These are phyloP conservation scores for Saccopteryx leptura DNA, from an alignment of 2,113 vertebrate genomes.

Conservation along the genomic window DNA sequence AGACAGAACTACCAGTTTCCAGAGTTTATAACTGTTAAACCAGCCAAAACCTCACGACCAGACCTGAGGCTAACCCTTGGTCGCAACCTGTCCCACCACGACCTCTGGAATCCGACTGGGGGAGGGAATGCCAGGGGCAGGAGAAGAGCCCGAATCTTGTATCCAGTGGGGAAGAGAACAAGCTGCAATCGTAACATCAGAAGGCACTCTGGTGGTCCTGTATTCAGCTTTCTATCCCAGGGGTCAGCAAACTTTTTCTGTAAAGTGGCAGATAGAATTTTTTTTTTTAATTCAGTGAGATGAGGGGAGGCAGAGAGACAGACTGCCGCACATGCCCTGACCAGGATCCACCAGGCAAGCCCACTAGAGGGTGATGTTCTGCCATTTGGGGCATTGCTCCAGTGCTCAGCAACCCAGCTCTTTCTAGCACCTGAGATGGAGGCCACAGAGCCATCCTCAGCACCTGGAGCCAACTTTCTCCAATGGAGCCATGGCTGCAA, in stretches of 20 bases:
- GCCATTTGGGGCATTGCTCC: no score
- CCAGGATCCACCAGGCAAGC: no score
- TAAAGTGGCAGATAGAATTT: not conserved
- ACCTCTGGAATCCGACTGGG: not conserved
- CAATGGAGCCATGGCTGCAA: no score
- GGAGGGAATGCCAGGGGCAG: not conserved
- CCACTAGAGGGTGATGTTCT: no score
- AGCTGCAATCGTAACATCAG: not conserved
- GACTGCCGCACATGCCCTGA: no score
- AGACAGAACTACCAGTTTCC: not conserved
- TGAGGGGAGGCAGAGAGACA: no score
- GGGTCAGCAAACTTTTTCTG: not conserved
- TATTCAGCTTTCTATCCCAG: not conserved
- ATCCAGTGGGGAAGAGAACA: not conserved
- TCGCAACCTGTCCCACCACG: not conserved
- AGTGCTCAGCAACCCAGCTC: no score
- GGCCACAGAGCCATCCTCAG: no score
- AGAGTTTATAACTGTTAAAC: not conserved
- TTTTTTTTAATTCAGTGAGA: no score
- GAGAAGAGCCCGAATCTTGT: not conserved
- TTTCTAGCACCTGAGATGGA: no score
- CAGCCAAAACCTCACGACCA: not conserved
- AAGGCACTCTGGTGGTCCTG: not conserved
- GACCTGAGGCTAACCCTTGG: not conserved
- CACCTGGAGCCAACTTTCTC: no score